Conservation (phyloP, 2,888 invertebrate genomes). For the Oscheius myriophilus region DNA sequence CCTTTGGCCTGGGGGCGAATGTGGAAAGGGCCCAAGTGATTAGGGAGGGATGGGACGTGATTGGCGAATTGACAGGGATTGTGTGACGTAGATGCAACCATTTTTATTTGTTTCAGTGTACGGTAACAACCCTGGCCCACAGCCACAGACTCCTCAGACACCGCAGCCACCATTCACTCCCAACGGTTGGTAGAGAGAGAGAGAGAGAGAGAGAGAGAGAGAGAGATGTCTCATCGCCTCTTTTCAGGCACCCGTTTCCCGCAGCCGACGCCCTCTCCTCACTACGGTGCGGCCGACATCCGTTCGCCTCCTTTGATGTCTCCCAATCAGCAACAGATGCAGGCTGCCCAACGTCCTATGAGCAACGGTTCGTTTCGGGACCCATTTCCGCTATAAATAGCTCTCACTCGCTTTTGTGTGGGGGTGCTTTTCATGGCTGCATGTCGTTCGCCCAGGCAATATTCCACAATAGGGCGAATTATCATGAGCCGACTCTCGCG, state of each 20-base stretch:
- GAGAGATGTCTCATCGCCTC: not conserved
- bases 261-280: slow-evolving; percentile 40
- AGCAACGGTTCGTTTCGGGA: slow-evolving; percentile 19
- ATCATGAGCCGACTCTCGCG: not conserved
- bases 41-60: not conserved
- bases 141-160: slow-evolving; percentile 30
- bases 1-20: not conserved
- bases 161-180: slow-evolving; percentile 31
- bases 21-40: not conserved
- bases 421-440: no score
- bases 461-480: no score
- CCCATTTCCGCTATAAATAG: no score
- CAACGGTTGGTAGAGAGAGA: slow-evolving; percentile 19
- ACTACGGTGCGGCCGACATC: slow-evolving; percentile 39
- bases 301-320: slow-evolving; percentile 43
- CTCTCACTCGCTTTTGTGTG: no score
- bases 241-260: slow-evolving; percentile 35
- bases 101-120: slow-evolving; percentile 13
- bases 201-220: no score
- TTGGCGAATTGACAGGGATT: not conserved
- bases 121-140: slow-evolving; percentile 19
- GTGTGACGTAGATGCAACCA: not conserved
- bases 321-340: slow-evolving; percentile 34
- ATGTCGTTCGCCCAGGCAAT: not conserved
- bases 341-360: slow-evolving; percentile 18